Evolutionary conservation across 2,888 invertebrate species (phyloP).

Genomic region (Aspidapion aeneum): DNA sequence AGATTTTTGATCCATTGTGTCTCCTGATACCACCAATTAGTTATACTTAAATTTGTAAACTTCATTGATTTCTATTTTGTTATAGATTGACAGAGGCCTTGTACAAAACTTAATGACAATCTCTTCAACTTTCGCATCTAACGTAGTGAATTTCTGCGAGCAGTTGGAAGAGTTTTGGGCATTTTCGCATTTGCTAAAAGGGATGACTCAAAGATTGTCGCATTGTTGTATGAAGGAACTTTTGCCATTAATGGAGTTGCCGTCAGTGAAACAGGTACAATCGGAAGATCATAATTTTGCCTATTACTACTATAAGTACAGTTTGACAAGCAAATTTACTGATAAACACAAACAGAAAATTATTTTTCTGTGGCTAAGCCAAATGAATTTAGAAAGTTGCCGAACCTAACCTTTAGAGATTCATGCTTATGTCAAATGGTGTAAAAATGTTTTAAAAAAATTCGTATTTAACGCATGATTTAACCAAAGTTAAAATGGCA

Average conservation of each 20-base stretch:
- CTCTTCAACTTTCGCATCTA: conserved; percentile 69
- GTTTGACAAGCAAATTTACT: conserved; percentile 1
- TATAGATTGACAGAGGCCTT: conserved; percentile 66
- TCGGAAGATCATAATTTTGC: background rate
- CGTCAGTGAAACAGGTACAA: conserved; percentile 76
- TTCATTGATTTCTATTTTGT: too few species aligned
- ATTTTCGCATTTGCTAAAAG: conserved; percentile 69
- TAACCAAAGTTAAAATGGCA: too few species aligned
- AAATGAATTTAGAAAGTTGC: too few species aligned
- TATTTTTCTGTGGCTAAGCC: too few species aligned
- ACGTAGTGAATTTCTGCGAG: conserved; percentile 77
- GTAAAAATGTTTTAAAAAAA: too few species aligned
- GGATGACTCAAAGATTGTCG: conserved; percentile 70
- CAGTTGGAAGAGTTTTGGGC: conserved; percentile 80
- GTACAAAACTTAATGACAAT: conserved; percentile 73
- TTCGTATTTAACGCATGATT: too few species aligned
- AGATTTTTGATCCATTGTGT: too few species aligned
- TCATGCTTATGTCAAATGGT: too few species aligned
- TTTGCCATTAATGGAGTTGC: conserved; percentile 80
- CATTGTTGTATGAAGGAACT: conserved; percentile 81
- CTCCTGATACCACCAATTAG: too few species aligned
- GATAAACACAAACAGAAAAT: too few species aligned
- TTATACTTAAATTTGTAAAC: too few species aligned
- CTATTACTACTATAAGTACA: conserved; percentile 2
- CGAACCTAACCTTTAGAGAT: too few species aligned